These are phyloP conservation scores for Halesus radiatus DNA, from an alignment of 1,140 invertebrate genomes.

Conservation along the genomic window DNA sequence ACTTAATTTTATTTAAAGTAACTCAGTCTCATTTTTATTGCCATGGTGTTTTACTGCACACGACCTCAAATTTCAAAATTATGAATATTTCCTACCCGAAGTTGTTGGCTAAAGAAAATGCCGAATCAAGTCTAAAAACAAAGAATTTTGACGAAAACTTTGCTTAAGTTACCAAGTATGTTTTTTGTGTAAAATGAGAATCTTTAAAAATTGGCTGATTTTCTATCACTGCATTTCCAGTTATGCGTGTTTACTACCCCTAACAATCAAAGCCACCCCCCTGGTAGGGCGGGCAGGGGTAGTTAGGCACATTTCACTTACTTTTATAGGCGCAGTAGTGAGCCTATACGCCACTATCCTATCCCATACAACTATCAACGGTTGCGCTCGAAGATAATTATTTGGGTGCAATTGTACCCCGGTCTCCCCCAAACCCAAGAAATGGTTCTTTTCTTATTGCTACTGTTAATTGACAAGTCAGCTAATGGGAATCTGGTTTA, in stretches of 20 bases:
- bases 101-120: no score
- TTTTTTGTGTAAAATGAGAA: no score
- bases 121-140: no score
- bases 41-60: no score
- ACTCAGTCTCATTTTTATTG: no score
- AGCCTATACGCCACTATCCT: constrained; percentile 11
- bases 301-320: constrained; percentile 55
- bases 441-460: not conserved
- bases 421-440: not conserved
- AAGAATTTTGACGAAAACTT: no score
- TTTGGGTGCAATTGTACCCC: constrained; percentile 29
- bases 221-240: constrained; percentile 19
- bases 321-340: constrained; percentile 53
- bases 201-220: not conserved
- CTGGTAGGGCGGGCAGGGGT: constrained; percentile 24
- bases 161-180: no score
- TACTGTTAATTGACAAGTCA: constrained; percentile 17
- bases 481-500: no score
- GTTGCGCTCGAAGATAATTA: constrained; percentile 48
- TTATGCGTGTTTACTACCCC: constrained; percentile 44
- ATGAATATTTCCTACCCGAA: no score
- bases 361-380: not conserved
- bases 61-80: no score
- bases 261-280: constrained; percentile 47
- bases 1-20: no score